Base-by-base conservation (phyloP, 2,797 vertebrate genomes). In the Smutsia gigantea region DNA sequence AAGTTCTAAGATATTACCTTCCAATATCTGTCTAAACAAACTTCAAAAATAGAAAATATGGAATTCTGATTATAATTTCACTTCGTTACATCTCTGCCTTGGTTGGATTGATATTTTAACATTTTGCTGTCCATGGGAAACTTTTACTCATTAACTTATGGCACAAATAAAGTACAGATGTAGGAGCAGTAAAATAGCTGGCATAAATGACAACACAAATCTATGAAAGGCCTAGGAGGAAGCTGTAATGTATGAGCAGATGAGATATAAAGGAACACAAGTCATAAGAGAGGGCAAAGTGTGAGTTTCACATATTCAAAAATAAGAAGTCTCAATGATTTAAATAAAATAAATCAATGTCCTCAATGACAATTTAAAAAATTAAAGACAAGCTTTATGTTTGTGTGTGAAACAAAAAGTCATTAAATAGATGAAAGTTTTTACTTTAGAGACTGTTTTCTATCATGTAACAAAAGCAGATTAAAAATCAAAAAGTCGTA, bases 21-120 rank as follows among this genome's bases (percentile, higher is more conserved):
- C 64, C 4, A 68, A 14, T 39, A 89, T 51, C 51, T 46, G 31
- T 69, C 74, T 39, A 69, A n/a, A 79, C 19, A 31, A 86, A 79
- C 53, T 87, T 71, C 14, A 71, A 64, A 82, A 82, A 84, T 29
- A 79, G 14, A 83, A 92, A 53, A 92, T 42, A 34, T 27, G 29
- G 71, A 39, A 63, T 98, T 97, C 53, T 59, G 27, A 75, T 75
- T 46, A 91, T 46, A 34, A 85, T 13, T 96, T 86, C n/a, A 85
- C 0, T 0, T 11, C 34, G 9, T 59, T 0, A 0, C 86, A 96
- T 4, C 0, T 21, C 53, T 61, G 69, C 75, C 79, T 90, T 61
- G 85, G 0, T 31, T 79, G 66, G 25, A 82, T 46, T 75, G 31
- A 39, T 71, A 72, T 63, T 85, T 79, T 61, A 85, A 57, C 42